Evolutionary conservation across 2,888 invertebrate genomes (phyloP).

Genomic region (Drosophila glabriapex): DNA sequence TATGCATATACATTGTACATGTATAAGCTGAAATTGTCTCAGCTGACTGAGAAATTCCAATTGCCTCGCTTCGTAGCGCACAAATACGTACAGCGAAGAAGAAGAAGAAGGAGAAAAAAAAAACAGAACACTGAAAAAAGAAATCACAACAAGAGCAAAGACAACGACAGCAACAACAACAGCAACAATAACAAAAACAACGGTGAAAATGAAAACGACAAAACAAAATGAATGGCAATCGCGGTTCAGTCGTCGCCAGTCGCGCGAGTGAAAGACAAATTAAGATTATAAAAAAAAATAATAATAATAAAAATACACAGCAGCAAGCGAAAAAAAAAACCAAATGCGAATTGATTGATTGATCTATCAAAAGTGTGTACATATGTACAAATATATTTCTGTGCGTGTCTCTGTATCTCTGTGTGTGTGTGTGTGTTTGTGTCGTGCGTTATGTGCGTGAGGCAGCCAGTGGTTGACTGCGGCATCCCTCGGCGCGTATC

Average conservation of each 20-base stretch:
- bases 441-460: slow-evolving; percentile 13
- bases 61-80: slow-evolving; percentile 55
- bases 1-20: not conserved
- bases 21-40: slow-evolving; percentile 26
- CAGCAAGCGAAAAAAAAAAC: slow-evolving; percentile 31
- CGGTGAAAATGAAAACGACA: slow-evolving; percentile 55
- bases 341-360: slow-evolving; percentile 75
- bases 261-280: slow-evolving; percentile 80
- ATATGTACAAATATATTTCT: slow-evolving; percentile 34
- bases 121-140: not conserved
- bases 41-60: slow-evolving; percentile 64
- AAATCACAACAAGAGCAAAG: slow-evolving; percentile 34
- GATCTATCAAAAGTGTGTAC: slow-evolving; percentile 78
- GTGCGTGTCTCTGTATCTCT: slow-evolving; percentile 4
- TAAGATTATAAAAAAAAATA: slow-evolving; percentile 77
- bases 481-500: slow-evolving; percentile 61
- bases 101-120: not conserved
- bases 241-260: slow-evolving; percentile 75
- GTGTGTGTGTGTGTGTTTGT: slow-evolving; percentile 16
- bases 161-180: slow-evolving; percentile 8
- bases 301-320: slow-evolving; percentile 72
- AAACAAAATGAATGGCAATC: slow-evolving; percentile 76
- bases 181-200: slow-evolving; percentile 12
- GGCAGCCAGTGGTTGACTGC: slow-evolving; percentile 26
- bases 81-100: slow-evolving; percentile 11